Evolutionary conservation across 2,888 invertebrate species (phyloP).

Genomic region (Polietes domitor): DNA sequence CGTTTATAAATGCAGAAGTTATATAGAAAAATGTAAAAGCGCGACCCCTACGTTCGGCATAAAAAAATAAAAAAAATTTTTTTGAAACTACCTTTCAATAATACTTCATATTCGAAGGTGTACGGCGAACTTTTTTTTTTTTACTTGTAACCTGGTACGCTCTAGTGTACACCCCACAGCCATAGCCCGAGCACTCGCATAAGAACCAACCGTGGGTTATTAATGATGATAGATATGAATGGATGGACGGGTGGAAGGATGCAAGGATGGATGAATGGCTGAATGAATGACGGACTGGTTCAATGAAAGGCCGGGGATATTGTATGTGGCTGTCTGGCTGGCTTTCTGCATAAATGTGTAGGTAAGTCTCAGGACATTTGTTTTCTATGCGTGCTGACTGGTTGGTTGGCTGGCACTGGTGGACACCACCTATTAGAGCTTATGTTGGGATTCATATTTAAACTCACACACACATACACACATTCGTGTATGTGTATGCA

Average conservation of each 20-base stretch:
- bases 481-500: no score
- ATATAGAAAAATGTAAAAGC: no score
- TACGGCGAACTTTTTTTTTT: no score
- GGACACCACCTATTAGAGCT: background rate
- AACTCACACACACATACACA: no score
- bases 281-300: background rate
- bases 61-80: no score
- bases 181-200: background rate
- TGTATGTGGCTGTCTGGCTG: background rate
- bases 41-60: no score
- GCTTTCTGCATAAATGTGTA: background rate
- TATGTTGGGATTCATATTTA: conserved; percentile 24
- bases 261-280: background rate
- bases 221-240: conserved; percentile 33
- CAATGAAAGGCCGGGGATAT: background rate
- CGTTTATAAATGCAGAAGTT: no score
- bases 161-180: no score
- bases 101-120: no score
- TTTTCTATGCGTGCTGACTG: background rate
- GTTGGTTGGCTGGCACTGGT: no score
- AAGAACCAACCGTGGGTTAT: background rate
- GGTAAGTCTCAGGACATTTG: background rate
- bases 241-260: background rate
- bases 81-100: no score
- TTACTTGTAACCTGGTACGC: no score